Evolutionary conservation across 2,888 invertebrate genomes (phyloP), one percentile per base, ranked within the genome.

Genomic region (Hartigia nigra): DNA sequence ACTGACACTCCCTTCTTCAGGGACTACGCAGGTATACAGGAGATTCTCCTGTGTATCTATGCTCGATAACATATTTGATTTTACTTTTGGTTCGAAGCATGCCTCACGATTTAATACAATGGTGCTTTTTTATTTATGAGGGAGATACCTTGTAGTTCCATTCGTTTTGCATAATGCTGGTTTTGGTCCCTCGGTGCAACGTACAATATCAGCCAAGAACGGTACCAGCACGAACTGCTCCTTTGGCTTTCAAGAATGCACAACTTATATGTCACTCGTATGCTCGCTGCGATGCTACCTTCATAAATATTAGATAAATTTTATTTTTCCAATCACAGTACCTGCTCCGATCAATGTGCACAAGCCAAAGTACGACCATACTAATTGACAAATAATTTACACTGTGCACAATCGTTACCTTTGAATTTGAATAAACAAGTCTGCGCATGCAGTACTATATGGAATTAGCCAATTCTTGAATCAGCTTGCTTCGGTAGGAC

Each of bases 1-100:
- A 94, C 95, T 97, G 91, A 95, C 96, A 85, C 92, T 96, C 91
- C 95, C 95, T 85, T 84, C 89, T 80, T 89, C 90, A 81, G 90
- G 88, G 84, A 87, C 88, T 82, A 88, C 90, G 83, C 91, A 91
- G 90, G 91, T 91, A 91, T 89, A 90, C 88, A 89, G 90, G 89
- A 90, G 85, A 31, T 77, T 78, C 84, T 83, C 86, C 12, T 79
- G 79, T 79, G 79, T 79, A 79, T 79, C 79, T 34, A 74, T 74
- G 75, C 74, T 69, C 74, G 78, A 78, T 69, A 69, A 69, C 23
- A 55, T 55, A 55, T 55, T 55, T 55, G 55, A 55, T 23, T 55
- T 55, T 23, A 55, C 23, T 72, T 72, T 72, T 14, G 23, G 31
- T 72, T 72, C 31, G 31, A 14, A 72, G 72, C 72, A 72, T 72